Percentiles rank a stretch among this genome's conserved stretches.
These are phyloP conservation scores for Corythornis cristatus DNA, from an alignment of 2,113 vertebrate genomes.

Conservation along the genomic window DNA sequence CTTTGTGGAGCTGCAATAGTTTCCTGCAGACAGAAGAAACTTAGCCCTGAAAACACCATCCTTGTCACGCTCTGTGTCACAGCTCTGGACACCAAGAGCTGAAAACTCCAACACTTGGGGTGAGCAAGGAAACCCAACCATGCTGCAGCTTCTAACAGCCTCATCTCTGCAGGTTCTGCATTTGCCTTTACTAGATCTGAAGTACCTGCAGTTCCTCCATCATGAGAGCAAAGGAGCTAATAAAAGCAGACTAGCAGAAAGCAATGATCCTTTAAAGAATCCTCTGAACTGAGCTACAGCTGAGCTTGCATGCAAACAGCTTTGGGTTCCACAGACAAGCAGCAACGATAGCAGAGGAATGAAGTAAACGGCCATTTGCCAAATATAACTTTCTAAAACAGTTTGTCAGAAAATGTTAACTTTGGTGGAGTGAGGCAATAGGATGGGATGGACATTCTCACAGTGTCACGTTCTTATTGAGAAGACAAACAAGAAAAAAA, in stretches of 20 bases:
- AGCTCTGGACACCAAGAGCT: background rate
- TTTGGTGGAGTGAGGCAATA: background rate
- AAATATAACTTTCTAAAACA: slow-evolving; percentile 18
- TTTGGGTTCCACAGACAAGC: background rate
- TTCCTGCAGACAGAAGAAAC: background rate
- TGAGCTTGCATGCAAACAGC: background rate
- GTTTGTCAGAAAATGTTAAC: background rate
- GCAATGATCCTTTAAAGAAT: background rate
- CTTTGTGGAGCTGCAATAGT: background rate
- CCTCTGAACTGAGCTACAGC: background rate
- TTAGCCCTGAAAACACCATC: background rate
- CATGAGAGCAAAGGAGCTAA: background rate
- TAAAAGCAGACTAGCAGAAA: background rate
- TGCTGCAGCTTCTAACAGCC: fast-evolving
- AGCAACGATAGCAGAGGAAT: background rate
- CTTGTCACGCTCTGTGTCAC: fast-evolving
- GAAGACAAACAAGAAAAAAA: background rate
- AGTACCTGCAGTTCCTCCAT: background rate
- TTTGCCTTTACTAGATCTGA: background rate
- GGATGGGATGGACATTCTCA: background rate
- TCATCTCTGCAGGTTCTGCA: background rate
- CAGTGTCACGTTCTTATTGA: slow-evolving; percentile 1
- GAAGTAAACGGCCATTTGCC: slow-evolving; percentile 5
- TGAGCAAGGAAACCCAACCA: background rate
- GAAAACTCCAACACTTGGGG: background rate